Evolutionary conservation across 2,797 vertebrate genomes (phyloP), one percentile per base, ranked within the genome.

Genomic region (Onychomys leucogaster): DNA sequence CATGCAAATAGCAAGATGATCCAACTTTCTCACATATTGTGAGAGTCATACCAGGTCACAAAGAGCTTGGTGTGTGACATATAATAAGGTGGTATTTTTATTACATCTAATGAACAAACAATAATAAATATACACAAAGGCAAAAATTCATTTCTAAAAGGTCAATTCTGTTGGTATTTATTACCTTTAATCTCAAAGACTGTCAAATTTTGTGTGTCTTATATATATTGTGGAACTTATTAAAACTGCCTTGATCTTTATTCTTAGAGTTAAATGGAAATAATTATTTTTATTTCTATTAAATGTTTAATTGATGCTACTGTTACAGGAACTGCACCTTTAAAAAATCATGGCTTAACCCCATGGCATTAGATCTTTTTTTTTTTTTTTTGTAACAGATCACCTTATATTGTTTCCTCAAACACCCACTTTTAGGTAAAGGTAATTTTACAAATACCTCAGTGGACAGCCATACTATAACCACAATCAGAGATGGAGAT

Each of bases 1-100:
- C 91, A 29, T 57, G 16, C 27, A 93, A 94, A 78, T 57, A 82
- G 69, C 19, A 85, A 95, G 75, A 82, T n/a, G 8, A 61, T 75
- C n/a, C 37, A n/a, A n/a, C 17, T 13, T 11, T 41, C 23, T 65
- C 67, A 67, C 21, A n/a, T 23, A 57, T 23, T 89, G 59, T 73
- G 34, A 93, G 7, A 89, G 86, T 46, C 73, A 46, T n/a, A 78
- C 34, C 19, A 63, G 12, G 11, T 86, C 82, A 93, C 43, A 95
- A 29, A 43, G 76, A 96, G 27, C 23, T 32, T 0, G 65, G 34
- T 0, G 27, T 78, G 32, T 65, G 49, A 41, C 34, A 41, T 12
- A 34, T 4, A 73, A 83, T 43, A 78, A 69, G n/a, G 43, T 96
- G 14, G 46, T 69, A 91, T 37, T 34, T 29, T 41, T 65, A 83